Conservation (phyloP, 2,888 invertebrate genomes). For the Caenorhabditis drosophilae region DNA sequence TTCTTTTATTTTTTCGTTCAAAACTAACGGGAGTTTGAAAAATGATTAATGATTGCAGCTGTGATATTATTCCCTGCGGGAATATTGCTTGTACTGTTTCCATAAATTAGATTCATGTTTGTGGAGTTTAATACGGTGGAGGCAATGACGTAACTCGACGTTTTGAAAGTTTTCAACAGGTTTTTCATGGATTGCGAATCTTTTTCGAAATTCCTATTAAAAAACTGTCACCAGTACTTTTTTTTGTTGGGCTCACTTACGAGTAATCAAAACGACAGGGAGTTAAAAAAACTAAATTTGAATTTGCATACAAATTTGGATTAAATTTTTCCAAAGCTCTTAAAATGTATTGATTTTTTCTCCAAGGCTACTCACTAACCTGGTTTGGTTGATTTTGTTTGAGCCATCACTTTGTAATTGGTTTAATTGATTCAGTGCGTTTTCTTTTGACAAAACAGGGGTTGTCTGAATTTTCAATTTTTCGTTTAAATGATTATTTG, state of each 20-base stretch:
- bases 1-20: too few relatives aligned
- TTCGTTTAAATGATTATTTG: neutral
- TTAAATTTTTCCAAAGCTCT: neutral
- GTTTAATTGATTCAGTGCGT: neutral
- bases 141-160: neutral
- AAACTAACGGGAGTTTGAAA: too few relatives aligned
- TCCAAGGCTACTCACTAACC: neutral
- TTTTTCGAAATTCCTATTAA: neutral
- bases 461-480: neutral
- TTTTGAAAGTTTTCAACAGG: neutral
- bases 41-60: neutral
- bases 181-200: neutral
- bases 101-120: neutral
- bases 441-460: neutral
- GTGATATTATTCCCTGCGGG: neutral
- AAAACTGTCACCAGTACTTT: too few relatives aligned
- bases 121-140: neutral
- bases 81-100: neutral
- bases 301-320: neutral
- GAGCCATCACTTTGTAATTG: neutral
- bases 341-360: neutral
- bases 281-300: neutral
- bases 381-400: neutral
- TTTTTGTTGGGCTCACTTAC: too few relatives aligned
- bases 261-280: neutral